Percentiles rank a stretch among this genome's conserved stretches.
These are phyloP conservation scores for Philotrypesis tridentata DNA, from an alignment of 1,140 invertebrate species.

Conservation along the genomic window DNA sequence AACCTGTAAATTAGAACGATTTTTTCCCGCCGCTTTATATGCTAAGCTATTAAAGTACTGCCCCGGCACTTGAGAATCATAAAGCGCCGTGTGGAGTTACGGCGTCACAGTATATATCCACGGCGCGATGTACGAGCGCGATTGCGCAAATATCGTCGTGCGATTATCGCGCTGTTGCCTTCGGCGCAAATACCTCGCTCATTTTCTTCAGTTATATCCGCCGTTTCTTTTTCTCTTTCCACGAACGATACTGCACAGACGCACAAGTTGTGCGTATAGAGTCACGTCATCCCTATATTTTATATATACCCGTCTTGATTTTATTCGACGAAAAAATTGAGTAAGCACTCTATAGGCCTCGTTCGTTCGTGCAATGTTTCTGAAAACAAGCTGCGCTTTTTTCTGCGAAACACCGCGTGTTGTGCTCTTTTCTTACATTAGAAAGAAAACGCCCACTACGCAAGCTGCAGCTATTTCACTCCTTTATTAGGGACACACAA, in stretches of 20 bases:
- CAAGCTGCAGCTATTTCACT: too few species aligned
- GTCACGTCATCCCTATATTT: too few species aligned
- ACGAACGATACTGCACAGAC: not conserved
- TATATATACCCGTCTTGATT: too few species aligned
- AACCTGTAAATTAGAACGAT: slow-evolving; percentile 36
- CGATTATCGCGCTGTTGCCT: slow-evolving; percentile 14
- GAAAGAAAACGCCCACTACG: too few species aligned
- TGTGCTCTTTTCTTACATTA: too few species aligned
- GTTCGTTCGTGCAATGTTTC: too few species aligned
- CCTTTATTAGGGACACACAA: too few species aligned
- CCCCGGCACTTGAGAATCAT: slow-evolving; percentile 17
- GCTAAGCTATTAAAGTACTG: not conserved
- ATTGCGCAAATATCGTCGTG: slow-evolving; percentile 11
- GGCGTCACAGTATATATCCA: not conserved
- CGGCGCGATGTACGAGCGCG: not conserved
- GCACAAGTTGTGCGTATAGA: not conserved
- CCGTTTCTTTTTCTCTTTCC: not conserved
- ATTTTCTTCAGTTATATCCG: not conserved
- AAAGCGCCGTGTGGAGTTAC: not conserved
- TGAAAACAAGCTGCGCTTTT: too few species aligned
- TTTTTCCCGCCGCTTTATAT: not conserved
- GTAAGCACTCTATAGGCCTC: too few species aligned
- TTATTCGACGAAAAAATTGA: too few species aligned
- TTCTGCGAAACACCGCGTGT: too few species aligned
- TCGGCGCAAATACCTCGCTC: slow-evolving; percentile 2